Evolutionary conservation across 2,113 vertebrate species (phyloP), one percentile per base, ranked within the genome.

Genomic region (Gnathonemus echidnorhynchus): DNA sequence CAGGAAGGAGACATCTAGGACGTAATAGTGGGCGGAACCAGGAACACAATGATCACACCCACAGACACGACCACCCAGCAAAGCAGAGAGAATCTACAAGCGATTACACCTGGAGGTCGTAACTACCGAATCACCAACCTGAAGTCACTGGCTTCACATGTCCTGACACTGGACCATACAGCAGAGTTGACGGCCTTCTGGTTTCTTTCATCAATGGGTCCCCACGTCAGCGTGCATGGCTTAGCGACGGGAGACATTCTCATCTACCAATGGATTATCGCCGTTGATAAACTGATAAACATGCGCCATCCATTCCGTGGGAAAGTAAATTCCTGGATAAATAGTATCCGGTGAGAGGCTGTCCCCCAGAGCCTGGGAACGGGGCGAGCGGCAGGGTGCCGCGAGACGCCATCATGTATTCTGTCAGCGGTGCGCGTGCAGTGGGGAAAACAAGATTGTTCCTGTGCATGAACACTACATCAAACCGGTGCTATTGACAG

Each of bases 401-500:
- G 42, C 8, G 58, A 70, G 84, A 58, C 49, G 15, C 13, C 45
- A 66, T 46, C 46, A 46, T 50, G 84, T n/a, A 46, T 19, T 19
- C 46, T 86, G 45, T 24, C n/a, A 35, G 15, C 39, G 7, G 11
- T 10, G 24, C 7, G 83, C 62, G 85, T 85, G 56, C 85, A 62
- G 15, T 85, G 49, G 89, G 24, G 77, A 86, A 58, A 58, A 70
- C 84, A 87, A 50, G 85, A 87, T 70, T 90, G 89, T 56, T 90
- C 42, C 39, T 27, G 45, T 42, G 89, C 46, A 90, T 53, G 52
- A 58, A 50, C 77, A 31, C 85, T 87, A 90, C 52, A 90, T 87
- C 89, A 87, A 27, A 50, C 84, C 31, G 7, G 53, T 53, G 17
- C 58, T 90, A 87, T 58, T 90, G 89, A 87, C 85, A 87, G 31